phyloP scores from a whole-genome alignment of 2,797 vertebrate species.

The Knipowitschia caucasica region DNA sequence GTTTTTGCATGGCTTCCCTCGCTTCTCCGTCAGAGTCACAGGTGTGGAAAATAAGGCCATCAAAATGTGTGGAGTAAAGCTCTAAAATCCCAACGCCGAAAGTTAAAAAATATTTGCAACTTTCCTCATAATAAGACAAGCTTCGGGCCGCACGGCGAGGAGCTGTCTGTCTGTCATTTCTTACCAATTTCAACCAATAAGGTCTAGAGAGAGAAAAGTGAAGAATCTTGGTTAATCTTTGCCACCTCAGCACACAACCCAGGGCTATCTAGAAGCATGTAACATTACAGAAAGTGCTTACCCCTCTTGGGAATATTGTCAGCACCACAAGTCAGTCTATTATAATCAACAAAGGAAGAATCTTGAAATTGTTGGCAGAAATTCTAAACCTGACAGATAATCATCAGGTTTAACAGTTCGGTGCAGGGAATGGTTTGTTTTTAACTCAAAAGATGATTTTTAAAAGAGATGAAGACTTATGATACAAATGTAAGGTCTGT shows the following conservation, averaged over 20 bases:
- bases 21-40: slow-evolving; percentile 36
- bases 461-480: no score
- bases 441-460: no score
- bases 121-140: slow-evolving; percentile 13
- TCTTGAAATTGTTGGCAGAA: no score
- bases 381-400: no score
- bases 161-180: slow-evolving; percentile 28
- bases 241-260: slow-evolving; percentile 20
- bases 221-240: slow-evolving; percentile 28
- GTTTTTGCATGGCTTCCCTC: slow-evolving; percentile 42
- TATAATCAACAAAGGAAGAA: background rate
- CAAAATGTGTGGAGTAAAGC: slow-evolving; percentile 21
- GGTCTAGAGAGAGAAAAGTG: slow-evolving; percentile 21
- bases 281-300: slow-evolving; percentile 6
- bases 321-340: background rate
- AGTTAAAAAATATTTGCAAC: slow-evolving; percentile 13
- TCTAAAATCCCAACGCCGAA: slow-evolving; percentile 14
- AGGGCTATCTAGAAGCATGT: background rate
- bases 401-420: no score
- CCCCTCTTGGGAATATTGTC: background rate
- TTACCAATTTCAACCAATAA: slow-evolving; percentile 20
- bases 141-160: slow-evolving; percentile 6
- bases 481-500: no score
- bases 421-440: no score
- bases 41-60: slow-evolving; percentile 51